A percentile compares a stretch with the other conserved stretches of the same genome.
Conservation (phyloP, 2,113 vertebrate genomes). For the Oncorhynchus masou region DNA sequence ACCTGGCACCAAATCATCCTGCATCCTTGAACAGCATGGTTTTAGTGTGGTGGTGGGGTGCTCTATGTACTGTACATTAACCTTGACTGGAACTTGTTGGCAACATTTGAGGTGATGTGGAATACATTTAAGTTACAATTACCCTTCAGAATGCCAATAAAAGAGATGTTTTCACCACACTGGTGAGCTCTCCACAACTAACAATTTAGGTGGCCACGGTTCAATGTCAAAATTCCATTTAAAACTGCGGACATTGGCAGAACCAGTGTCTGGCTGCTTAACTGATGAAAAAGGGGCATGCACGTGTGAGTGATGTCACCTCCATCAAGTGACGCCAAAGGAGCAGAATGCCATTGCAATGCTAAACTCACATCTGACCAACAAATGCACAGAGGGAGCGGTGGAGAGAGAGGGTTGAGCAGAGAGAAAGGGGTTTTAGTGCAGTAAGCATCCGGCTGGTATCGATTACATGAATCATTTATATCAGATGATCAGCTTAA, state of each 20-base stretch:
- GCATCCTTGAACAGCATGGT: too few species aligned
- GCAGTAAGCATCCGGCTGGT: not conserved
- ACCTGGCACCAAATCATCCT: too few species aligned
- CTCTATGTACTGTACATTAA: too few species aligned
- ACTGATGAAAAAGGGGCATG: not conserved
- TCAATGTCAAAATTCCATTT: too few species aligned
- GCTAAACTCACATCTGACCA: conserved; percentile 27
- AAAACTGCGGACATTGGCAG: not conserved
- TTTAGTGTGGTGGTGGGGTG: too few species aligned
- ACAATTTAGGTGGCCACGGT: too few species aligned
- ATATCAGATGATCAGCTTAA: not conserved
- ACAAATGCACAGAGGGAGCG: conserved; percentile 4
- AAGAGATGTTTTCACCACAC: too few species aligned
- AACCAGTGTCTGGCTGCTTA: not conserved
- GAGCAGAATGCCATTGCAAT: conserved; percentile 2
- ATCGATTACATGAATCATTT: not conserved
- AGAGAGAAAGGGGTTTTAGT: not conserved
- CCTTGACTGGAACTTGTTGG: too few species aligned
- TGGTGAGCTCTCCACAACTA: too few species aligned
- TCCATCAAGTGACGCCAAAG: not conserved
- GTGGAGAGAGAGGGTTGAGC: not conserved
- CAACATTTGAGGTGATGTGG: too few species aligned
- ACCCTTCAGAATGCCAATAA: too few species aligned
- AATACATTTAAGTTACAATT: too few species aligned
- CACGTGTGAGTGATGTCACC: conserved; percentile 4